phyloP scores from a whole-genome alignment of 2,888 invertebrate genomes.

The Hofmannophila pseudospretella region DNA sequence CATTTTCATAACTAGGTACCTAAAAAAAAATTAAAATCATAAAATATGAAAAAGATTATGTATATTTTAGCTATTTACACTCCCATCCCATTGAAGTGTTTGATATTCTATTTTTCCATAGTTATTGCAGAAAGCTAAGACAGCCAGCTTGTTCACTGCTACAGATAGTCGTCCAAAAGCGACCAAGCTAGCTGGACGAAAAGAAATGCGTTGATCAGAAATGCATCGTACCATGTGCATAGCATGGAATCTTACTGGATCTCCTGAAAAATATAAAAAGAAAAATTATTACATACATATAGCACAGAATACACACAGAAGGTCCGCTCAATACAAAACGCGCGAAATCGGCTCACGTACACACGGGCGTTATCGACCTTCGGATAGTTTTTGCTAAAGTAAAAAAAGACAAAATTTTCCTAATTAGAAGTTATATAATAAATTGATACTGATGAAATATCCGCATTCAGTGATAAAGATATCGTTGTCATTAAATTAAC shows the following conservation, averaged over 20 bases:
- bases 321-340: no score
- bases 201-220: slow-evolving; percentile 49
- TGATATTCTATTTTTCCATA: slow-evolving; percentile 69
- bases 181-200: slow-evolving; percentile 78
- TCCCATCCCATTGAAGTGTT: slow-evolving; percentile 78
- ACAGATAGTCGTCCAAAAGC: slow-evolving; percentile 85
- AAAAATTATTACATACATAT: not conserved
- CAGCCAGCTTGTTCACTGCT: slow-evolving; percentile 86
- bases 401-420: slow-evolving; percentile 5
- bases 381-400: not conserved
- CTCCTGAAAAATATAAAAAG: slow-evolving; percentile 83
- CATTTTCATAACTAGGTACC: no score
- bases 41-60: no score
- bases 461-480: no score
- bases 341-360: no score
- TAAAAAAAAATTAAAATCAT: no score
- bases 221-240: slow-evolving; percentile 86
- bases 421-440: no score
- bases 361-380: not conserved
- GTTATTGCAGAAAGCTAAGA: slow-evolving; percentile 79
- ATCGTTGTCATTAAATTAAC: no score
- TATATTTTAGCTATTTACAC: slow-evolving; percentile 30
- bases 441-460: no score
- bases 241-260: slow-evolving; percentile 88
- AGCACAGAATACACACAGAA: no score